Evolutionary conservation across 2,113 vertebrate species (phyloP).

Genomic region (Pimephales promelas): DNA sequence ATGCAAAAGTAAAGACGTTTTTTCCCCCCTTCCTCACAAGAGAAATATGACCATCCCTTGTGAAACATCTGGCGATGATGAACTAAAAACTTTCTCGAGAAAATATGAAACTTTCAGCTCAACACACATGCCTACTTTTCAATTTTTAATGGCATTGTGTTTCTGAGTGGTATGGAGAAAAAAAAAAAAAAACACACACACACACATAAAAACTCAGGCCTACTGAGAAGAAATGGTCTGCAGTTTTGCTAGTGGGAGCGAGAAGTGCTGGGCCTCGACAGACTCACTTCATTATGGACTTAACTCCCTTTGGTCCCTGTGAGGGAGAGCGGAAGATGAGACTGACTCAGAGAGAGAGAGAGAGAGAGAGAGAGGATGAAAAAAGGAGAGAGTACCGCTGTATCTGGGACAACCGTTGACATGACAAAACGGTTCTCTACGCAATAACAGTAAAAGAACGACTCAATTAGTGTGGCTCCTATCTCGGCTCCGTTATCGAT

Average conservation of each 20-base stretch:
- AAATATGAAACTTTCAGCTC: conserved; percentile 27
- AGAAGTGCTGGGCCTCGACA: conserved; percentile 9
- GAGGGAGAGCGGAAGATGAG: neutral
- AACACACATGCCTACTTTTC: conserved; percentile 21
- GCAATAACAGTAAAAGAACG: conserved; percentile 73
- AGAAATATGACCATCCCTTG: neutral
- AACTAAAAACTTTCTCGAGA: conserved; percentile 8
- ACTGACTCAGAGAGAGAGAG: conserved; percentile 7
- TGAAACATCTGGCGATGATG: conserved; percentile 23
- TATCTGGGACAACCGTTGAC: conserved; percentile 67
- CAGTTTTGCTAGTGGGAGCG: conserved; percentile 20
- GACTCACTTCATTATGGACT: conserved; percentile 41
- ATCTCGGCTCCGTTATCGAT: conserved; percentile 78
- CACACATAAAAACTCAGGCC: conserved; percentile 10
- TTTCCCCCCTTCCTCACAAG: neutral
- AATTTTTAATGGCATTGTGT: conserved; percentile 33
- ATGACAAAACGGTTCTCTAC: conserved; percentile 75
- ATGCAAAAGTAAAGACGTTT: neutral
- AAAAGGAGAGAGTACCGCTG: conserved; percentile 43
- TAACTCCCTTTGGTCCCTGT: conserved; percentile 26
- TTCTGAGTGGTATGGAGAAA: neutral
- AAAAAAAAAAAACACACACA: conserved; percentile 2
- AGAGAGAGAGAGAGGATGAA: conserved; percentile 1
- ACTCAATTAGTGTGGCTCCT: conserved; percentile 78
- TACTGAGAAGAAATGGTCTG: neutral